Evolutionary conservation across 1,140 invertebrate genomes (phyloP).

Genomic region (Hesperophylax magnus): DNA sequence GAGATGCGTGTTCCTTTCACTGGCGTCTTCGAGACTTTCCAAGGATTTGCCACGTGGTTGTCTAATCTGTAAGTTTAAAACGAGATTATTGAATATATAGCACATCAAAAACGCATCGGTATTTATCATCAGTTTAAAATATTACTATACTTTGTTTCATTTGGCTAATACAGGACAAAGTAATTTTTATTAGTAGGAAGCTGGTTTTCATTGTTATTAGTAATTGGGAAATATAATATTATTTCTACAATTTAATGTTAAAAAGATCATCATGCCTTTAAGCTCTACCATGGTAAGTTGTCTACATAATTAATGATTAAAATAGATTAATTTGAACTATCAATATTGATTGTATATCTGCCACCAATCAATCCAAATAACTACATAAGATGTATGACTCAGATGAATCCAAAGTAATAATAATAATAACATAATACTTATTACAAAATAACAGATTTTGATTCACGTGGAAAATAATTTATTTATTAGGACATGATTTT

Average conservation of each 20-base stretch:
- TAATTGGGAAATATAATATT: slow-evolving; percentile 15
- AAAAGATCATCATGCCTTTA: slow-evolving; percentile 22
- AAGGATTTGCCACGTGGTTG: slow-evolving; percentile 86
- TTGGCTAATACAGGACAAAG: neutral
- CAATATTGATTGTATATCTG: neutral
- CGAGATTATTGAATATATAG: neutral
- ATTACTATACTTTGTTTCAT: neutral
- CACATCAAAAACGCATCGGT: too few species aligned
- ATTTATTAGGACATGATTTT: too few species aligned
- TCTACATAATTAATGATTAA: neutral
- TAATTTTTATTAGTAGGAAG: slow-evolving; percentile 15
- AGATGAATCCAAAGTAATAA: too few species aligned
- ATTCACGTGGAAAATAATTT: too few species aligned
- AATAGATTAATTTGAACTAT: neutral
- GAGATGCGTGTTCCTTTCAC: slow-evolving; percentile 74
- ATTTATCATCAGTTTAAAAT: neutral
- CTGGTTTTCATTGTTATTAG: slow-evolving; percentile 14
- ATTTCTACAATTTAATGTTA: slow-evolving; percentile 29
- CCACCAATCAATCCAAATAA: neutral
- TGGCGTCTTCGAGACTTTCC: slow-evolving; percentile 83
- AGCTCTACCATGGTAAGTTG: slow-evolving; percentile 9
- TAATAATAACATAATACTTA: too few species aligned
- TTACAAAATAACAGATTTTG: too few species aligned
- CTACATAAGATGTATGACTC: neutral
- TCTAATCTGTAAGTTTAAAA: slow-evolving; percentile 72